phyloP scores from a whole-genome alignment of 2,888 invertebrate species.

The Amblyteles armatorius region DNA sequence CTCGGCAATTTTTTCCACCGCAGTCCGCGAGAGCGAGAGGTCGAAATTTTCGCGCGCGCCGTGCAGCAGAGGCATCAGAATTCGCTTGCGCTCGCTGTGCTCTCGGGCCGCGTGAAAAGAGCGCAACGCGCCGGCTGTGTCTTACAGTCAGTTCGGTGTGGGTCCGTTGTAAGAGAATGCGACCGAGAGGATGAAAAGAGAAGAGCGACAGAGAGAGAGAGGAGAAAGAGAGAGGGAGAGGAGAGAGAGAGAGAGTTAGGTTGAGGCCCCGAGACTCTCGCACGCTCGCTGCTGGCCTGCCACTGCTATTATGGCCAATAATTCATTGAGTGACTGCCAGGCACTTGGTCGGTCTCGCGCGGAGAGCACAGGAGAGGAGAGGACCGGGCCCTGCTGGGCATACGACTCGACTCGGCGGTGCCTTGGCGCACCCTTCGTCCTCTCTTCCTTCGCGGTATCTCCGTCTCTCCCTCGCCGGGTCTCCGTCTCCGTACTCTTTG shows the following conservation, averaged over 20 bases:
- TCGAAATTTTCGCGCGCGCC: neutral
- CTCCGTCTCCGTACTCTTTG: neutral
- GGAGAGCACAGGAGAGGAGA: conserved; percentile 58
- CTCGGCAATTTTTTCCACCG: neutral
- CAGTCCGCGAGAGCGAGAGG: too few species aligned
- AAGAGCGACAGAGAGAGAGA: neutral
- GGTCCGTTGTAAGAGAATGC: conserved; percentile 46
- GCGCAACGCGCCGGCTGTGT: conserved; percentile 19
- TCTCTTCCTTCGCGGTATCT: conserved; percentile 34
- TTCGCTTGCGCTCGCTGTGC: conserved; percentile 18
- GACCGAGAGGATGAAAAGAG: conserved; percentile 44
- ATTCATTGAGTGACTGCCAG: conserved; percentile 84
- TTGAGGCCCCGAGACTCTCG: conserved; percentile 68
- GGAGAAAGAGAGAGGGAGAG: conserved; percentile 19
- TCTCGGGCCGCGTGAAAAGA: conserved; percentile 11
- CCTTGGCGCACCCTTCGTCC: conserved; percentile 61
- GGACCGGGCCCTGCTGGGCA: conserved; percentile 63
- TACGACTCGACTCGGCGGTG: conserved; percentile 50
- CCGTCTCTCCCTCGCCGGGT: conserved; percentile 17
- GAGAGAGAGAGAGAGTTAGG: conserved; percentile 60
- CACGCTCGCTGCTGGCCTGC: conserved; percentile 76
- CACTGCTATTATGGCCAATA: conserved; percentile 85
- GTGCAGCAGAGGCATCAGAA: conserved; percentile 13
- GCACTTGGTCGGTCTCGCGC: conserved; percentile 77
- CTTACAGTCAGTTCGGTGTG: conserved; percentile 16